phyloP scores from a whole-genome alignment of 2,888 invertebrate genomes.

The Callinectes sapidus region DNA sequence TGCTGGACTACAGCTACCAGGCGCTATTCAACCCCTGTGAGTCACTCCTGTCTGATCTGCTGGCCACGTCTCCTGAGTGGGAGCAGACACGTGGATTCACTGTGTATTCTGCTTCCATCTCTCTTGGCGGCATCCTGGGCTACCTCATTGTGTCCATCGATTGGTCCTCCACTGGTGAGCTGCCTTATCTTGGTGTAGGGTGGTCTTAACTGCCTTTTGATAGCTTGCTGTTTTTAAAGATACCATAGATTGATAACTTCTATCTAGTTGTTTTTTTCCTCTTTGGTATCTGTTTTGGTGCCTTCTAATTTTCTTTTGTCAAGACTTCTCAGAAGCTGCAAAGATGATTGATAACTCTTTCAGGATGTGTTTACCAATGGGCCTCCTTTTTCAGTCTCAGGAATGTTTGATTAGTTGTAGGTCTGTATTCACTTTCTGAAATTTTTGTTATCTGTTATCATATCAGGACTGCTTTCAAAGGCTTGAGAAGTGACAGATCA shows the following conservation, averaged over 20 bases:
- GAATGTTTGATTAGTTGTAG: too few relatives aligned
- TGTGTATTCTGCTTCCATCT: conserved; percentile 75
- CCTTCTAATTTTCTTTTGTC: background rate
- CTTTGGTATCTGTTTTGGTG: background rate
- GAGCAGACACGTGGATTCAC: conserved; percentile 73
- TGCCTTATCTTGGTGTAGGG: background rate
- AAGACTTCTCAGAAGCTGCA: background rate
- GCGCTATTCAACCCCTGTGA: conserved; percentile 75
- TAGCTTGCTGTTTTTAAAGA: background rate
- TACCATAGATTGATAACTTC: background rate
- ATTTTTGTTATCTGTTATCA: too few relatives aligned
- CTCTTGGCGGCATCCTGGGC: conserved; percentile 75
- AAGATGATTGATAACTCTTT: too few relatives aligned
- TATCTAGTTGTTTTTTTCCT: background rate
- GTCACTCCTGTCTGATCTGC: conserved; percentile 74
- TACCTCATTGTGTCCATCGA: conserved; percentile 74
- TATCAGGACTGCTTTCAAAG: too few relatives aligned
- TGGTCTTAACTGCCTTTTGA: background rate
- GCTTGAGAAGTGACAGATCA: too few relatives aligned
- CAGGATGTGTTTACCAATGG: too few relatives aligned
- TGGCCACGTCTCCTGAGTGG: conserved; percentile 69
- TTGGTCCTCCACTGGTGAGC: conserved; percentile 73
- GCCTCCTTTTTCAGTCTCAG: too few relatives aligned
- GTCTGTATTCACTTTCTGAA: too few relatives aligned
- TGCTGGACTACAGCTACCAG: conserved; percentile 74